Percentiles rank a stretch among this genome's conserved stretches.
phyloP scores from a whole-genome alignment of 2,797 vertebrate species.

The Hafferia zeledoni region DNA sequence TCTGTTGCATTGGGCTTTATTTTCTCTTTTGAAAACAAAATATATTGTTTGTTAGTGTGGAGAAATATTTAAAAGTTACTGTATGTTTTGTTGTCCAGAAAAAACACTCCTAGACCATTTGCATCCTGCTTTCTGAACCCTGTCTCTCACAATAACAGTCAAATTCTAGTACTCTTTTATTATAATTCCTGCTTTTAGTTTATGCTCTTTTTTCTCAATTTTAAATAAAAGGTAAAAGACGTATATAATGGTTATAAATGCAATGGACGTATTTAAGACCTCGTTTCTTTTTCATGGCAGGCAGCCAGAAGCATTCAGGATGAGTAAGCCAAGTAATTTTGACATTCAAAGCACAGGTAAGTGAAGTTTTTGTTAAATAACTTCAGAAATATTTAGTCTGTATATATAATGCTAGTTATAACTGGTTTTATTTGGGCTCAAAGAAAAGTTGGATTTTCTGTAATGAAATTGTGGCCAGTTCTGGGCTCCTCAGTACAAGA shows the following conservation, averaged over 20 bases:
- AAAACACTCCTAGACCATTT: neutral
- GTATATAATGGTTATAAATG: neutral
- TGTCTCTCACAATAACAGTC: neutral
- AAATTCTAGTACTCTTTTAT: neutral
- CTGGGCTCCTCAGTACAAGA: neutral
- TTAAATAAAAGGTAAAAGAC: neutral
- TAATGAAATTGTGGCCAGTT: neutral
- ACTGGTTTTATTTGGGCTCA: neutral
- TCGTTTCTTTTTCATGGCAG: conserved; percentile 42
- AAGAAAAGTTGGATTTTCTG: neutral
- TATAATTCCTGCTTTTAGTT: neutral
- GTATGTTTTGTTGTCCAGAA: neutral
- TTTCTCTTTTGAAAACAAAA: neutral
- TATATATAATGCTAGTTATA: neutral
- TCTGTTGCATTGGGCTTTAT: neutral
- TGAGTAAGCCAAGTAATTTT: conserved; percentile 66
- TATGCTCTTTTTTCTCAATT: neutral
- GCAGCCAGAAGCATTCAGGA: conserved; percentile 34
- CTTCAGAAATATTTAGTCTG: neutral
- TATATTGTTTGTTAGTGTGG: neutral
- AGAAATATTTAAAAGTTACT: neutral
- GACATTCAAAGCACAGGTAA: conserved; percentile 67
- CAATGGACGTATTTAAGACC: neutral
- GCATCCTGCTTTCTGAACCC: neutral
- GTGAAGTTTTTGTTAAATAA: conserved; percentile 42